Evolutionary conservation across 2,113 vertebrate genomes (phyloP).

Genomic region (Platysternon megacephalum): DNA sequence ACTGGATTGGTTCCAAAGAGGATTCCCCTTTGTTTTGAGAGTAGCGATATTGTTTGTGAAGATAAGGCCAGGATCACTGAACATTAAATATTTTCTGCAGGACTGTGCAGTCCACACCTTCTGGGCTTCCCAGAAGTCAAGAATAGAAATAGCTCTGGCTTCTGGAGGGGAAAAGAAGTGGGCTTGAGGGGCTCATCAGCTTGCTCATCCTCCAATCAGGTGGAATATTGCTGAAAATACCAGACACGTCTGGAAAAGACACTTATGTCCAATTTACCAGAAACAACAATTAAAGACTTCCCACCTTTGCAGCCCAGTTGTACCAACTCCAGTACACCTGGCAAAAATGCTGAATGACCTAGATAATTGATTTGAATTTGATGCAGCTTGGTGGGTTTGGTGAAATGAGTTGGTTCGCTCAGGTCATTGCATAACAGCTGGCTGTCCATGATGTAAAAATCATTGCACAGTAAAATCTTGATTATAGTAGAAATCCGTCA

Average conservation of each 20-base stretch:
- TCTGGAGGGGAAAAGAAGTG: neutral
- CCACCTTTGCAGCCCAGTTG: neutral
- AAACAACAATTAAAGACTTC: neutral
- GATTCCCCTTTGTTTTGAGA: neutral
- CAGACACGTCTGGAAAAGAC: neutral
- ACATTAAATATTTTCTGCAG: accelerated
- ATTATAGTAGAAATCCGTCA: neutral
- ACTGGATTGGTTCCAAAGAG: neutral
- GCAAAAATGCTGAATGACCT: neutral
- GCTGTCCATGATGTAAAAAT: neutral
- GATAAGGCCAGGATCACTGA: accelerated
- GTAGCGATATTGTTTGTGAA: neutral
- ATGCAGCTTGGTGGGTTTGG: neutral
- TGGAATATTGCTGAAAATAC: neutral
- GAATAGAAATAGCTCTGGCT: neutral
- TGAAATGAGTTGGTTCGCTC: neutral
- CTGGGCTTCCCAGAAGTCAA: neutral
- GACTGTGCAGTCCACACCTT: neutral
- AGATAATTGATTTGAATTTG: neutral
- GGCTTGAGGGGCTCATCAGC: neutral
- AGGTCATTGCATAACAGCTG: neutral
- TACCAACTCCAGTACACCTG: neutral
- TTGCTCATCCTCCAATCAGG: neutral
- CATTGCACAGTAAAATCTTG: neutral
- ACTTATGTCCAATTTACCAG: neutral